A percentile compares a stretch with the other conserved stretches of the same genome.
These are phyloP conservation scores for Imbricaverruca yamaguchii DNA, from an alignment of 2,888 invertebrate species.

Conservation along the genomic window DNA sequence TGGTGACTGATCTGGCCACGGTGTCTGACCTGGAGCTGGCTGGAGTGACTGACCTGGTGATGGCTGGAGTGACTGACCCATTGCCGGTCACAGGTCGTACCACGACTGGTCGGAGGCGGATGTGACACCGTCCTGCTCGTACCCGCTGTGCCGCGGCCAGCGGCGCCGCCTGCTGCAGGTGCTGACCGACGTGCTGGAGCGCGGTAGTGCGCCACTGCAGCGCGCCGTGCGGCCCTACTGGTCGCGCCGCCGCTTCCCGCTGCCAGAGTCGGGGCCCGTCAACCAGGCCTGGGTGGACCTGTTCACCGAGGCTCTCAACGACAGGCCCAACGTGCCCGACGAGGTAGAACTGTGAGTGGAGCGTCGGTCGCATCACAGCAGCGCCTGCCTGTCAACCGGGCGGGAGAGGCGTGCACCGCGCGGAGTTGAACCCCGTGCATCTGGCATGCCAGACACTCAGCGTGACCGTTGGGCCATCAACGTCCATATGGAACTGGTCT, in stretches of 20 bases:
- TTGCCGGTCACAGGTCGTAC: not conserved
- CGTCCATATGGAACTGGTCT: too few relatives aligned
- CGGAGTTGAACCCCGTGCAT: too few relatives aligned
- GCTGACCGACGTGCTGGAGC: not conserved
- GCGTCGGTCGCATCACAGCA: not conserved
- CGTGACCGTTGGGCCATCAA: too few relatives aligned
- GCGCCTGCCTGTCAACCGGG: too few relatives aligned
- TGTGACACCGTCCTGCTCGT: not conserved
- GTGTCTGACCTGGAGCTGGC: too few relatives aligned
- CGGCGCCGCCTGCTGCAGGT: conserved; percentile 3
- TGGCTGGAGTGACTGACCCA: not conserved
- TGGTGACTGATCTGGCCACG: too few relatives aligned
- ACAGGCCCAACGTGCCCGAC: conserved; percentile 16
- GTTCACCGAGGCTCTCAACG: conserved; percentile 21
- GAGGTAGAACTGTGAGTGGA: conserved; percentile 14
- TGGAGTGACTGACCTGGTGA: too few relatives aligned
- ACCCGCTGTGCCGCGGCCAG: conserved; percentile 19
- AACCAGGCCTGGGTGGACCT: conserved; percentile 22
- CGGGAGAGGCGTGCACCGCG: too few relatives aligned
- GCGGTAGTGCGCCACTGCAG: not conserved
- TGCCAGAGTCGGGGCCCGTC: conserved; percentile 21
- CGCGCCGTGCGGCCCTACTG: conserved; percentile 19
- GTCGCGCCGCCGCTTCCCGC: conserved; percentile 14
- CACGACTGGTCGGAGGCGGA: not conserved
- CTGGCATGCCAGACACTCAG: too few relatives aligned